Percentiles rank a stretch among this genome's conserved stretches.
phyloP scores from a whole-genome alignment of 2,797 vertebrate genomes.

The Halcyon badia region DNA sequence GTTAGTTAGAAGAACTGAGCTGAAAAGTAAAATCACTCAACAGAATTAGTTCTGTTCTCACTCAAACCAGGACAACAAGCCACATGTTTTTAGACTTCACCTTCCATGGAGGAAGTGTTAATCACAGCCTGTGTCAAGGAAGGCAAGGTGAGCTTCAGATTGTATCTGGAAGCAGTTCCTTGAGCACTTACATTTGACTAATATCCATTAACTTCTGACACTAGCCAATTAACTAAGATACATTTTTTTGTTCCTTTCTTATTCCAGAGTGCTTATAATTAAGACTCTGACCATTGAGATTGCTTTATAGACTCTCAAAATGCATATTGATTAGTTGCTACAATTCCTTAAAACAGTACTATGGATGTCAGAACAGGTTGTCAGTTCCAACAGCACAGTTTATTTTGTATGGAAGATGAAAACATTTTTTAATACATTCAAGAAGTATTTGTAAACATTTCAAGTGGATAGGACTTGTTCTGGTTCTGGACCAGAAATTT shows the following conservation, averaged over 20 bases:
- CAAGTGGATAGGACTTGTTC: not conserved
- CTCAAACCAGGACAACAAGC: too few species aligned
- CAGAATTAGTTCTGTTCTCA: too few species aligned
- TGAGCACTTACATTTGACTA: not conserved
- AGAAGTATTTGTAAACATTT: not conserved
- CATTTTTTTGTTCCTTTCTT: not conserved
- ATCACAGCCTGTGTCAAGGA: not conserved
- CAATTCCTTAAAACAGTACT: not conserved
- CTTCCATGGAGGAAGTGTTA: not conserved
- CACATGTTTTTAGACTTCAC: not conserved
- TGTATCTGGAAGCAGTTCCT: not conserved
- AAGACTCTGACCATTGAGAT: not conserved
- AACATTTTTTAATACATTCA: not conserved
- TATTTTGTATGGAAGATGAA: not conserved
- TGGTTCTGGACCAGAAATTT: not conserved
- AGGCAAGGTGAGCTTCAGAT: not conserved
- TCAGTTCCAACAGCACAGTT: not conserved
- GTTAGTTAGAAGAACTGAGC: too few species aligned
- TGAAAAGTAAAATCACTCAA: too few species aligned
- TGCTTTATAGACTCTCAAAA: not conserved
- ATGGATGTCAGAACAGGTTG: not conserved
- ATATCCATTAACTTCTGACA: not conserved
- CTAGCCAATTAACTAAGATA: not conserved
- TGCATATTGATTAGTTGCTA: not conserved
- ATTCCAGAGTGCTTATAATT: not conserved